Evolutionary conservation across 1,140 invertebrate genomes (phyloP).

Genomic region (Panagrolaimus sp.): DNA sequence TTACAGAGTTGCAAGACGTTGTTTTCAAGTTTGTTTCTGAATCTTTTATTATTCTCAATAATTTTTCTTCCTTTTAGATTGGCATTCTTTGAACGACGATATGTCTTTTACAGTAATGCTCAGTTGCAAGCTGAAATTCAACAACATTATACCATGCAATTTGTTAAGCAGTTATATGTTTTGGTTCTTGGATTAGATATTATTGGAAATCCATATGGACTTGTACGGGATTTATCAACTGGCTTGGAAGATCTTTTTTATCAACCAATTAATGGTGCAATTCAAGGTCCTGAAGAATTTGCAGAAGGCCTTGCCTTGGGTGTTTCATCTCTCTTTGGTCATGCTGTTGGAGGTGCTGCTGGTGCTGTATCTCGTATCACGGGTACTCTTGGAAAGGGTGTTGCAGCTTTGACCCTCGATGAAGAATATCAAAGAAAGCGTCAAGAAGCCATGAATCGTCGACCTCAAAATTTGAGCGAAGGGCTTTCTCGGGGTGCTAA

Average conservation of each 20-base stretch:
- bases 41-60: background rate
- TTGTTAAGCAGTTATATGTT: conserved; percentile 89
- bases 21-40: conserved; percentile 72
- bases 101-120: conserved; percentile 77
- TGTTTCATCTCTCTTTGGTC: conserved; percentile 70
- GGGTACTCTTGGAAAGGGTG: conserved; percentile 73
- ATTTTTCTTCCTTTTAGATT: conserved; percentile 66
- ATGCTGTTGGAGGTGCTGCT: conserved; percentile 89
- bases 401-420: conserved; percentile 89
- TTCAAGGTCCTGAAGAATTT: conserved; percentile 95
- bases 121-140: conserved; percentile 77
- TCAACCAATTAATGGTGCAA: conserved; percentile 85
- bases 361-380: conserved; percentile 92
- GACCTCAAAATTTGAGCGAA: conserved; percentile 79
- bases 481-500: conserved; percentile 86
- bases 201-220: conserved; percentile 92
- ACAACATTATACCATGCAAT: conserved; percentile 81
- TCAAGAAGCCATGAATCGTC: conserved; percentile 78
- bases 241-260: conserved; percentile 96
- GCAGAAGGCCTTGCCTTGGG: conserved; percentile 80
- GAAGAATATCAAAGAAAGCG: conserved; percentile 90
- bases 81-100: conserved; percentile 86
- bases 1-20: conserved; percentile 87
- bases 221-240: conserved; percentile 84
- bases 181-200: conserved; percentile 94